Evolutionary conservation across 2,113 vertebrate genomes (phyloP).

Genomic region (Chaetops frenatus): DNA sequence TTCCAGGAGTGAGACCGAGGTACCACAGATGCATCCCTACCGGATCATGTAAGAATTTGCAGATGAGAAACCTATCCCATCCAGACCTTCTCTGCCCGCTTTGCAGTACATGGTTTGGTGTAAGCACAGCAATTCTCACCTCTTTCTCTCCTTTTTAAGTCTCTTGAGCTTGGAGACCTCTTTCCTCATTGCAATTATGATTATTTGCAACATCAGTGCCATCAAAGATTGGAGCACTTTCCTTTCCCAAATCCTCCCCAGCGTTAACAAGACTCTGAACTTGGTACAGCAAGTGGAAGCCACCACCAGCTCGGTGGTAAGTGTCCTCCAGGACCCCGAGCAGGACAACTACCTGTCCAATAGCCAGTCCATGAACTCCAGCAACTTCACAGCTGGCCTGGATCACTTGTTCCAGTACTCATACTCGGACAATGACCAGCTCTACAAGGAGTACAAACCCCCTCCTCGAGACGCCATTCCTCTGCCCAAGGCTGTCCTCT

Average conservation of each 20-base stretch:
- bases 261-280: slow-evolving; percentile 79
- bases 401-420: slow-evolving; percentile 82
- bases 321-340: slow-evolving; percentile 77
- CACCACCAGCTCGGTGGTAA: slow-evolving; percentile 78
- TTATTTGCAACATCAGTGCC: slow-evolving; percentile 83
- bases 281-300: slow-evolving; percentile 78
- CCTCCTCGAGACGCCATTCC: slow-evolving; percentile 77
- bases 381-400: slow-evolving; percentile 79
- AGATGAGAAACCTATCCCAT: background rate
- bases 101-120: background rate
- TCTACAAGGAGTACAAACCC: slow-evolving; percentile 80
- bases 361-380: slow-evolving; percentile 75
- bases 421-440: slow-evolving; percentile 79
- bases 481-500: slow-evolving; percentile 87
- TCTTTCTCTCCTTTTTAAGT: background rate
- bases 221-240: slow-evolving; percentile 87
- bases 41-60: background rate
- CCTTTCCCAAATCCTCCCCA: slow-evolving; percentile 82
- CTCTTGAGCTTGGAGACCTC: slow-evolving; percentile 7
- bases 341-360: slow-evolving; percentile 73
- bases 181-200: slow-evolving; percentile 67
- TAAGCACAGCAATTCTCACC: background rate
- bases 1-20: background rate
- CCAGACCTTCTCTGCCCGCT: background rate
- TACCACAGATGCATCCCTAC: background rate